Base-by-base conservation (phyloP, 1,140 invertebrate species). In the Trichoplusia ni region DNA sequence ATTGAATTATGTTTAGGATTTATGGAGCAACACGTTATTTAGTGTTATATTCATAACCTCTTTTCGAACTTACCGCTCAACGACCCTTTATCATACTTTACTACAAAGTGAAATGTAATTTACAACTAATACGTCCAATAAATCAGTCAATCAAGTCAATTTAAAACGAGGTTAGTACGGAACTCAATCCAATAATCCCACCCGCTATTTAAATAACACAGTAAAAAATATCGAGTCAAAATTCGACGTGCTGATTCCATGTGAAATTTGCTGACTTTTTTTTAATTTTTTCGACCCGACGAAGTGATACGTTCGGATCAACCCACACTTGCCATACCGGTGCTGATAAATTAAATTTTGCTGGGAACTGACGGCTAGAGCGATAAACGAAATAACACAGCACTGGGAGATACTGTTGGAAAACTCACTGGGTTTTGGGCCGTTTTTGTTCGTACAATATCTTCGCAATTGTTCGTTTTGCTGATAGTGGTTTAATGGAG, bases 331-430 rank as follows among this genome's bases (percentile, higher is more conserved):
- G 46, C 46, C 63, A 29, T 29, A 67, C 65, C 40, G 58, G 53
- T 54, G 37, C 46, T 79, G 71, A 79, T 69, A 74, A 79, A 79
- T 79, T 72, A 79, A 76, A 79, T 76, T 74, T 76, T 38, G 63
- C 60, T 61, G 38, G 61, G 59, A 63, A 68, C 58, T 69, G 74
- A 79, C 74, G 38, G 46, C 21, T 29, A 13, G 13, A 13, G 33
- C 51, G 33, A 56, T 56, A 56, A 40, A 25, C 51, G 33, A 56
- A 56, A 56, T 56, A 54, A 54, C 35, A 56, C 21, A 35, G 42
- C 11, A 2, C 6, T 11, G 23, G 5, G 6, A 42, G n/a, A 23
- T 21, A 21, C 47, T 35, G 25, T 44, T 2, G 23, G 8, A 49
- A 27, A 35, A 19, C 47, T 35, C 31, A 51, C 27, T 51, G 27